Percentiles rank a stretch among this genome's conserved stretches.
phyloP scores from a whole-genome alignment of 2,797 vertebrate species.

The Ambastaia sidthimunki region DNA sequence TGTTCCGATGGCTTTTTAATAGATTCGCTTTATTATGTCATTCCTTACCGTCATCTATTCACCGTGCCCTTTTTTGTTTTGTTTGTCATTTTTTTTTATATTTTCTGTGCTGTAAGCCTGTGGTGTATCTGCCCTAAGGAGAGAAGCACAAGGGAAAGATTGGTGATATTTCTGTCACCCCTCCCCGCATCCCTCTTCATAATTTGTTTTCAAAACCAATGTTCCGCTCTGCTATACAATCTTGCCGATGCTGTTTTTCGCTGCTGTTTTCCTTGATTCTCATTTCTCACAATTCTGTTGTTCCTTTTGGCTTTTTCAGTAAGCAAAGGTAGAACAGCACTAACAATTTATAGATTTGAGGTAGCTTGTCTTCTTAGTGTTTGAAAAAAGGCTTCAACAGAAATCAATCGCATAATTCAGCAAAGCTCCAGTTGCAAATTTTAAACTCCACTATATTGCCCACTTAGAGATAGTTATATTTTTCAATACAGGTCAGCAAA shows the following conservation, averaged over 20 bases:
- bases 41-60: slow-evolving; percentile 72
- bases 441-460: not conserved
- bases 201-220: slow-evolving; percentile 66
- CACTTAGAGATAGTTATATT: not conserved
- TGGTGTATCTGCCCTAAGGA: slow-evolving; percentile 53
- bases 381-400: not conserved
- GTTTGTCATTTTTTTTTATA: slow-evolving; percentile 67
- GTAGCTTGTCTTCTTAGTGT: slow-evolving; percentile 8
- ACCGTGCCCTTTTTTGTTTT: slow-evolving; percentile 46
- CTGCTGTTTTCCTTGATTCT: slow-evolving; percentile 19
- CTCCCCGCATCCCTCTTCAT: slow-evolving; percentile 62
- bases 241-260: slow-evolving; percentile 31
- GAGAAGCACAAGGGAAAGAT: slow-evolving; percentile 51
- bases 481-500: slow-evolving; percentile 31
- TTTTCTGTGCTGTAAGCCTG: slow-evolving; percentile 64
- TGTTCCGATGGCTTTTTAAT: slow-evolving; percentile 83
- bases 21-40: slow-evolving; percentile 79
- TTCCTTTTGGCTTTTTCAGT: slow-evolving; percentile 26
- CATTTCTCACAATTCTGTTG: slow-evolving; percentile 38
- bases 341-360: slow-evolving; percentile 35
- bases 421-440: slow-evolving; percentile 6
- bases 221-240: slow-evolving; percentile 46
- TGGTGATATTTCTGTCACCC: slow-evolving; percentile 44
- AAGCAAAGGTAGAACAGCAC: slow-evolving; percentile 23
- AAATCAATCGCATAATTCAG: slow-evolving; percentile 20